Percentiles rank a stretch among this genome's conserved stretches.
Evolutionary conservation across 53 echinoderm and acorn worm genomes (phyloP).

Genomic region (Luidia sarsii): DNA sequence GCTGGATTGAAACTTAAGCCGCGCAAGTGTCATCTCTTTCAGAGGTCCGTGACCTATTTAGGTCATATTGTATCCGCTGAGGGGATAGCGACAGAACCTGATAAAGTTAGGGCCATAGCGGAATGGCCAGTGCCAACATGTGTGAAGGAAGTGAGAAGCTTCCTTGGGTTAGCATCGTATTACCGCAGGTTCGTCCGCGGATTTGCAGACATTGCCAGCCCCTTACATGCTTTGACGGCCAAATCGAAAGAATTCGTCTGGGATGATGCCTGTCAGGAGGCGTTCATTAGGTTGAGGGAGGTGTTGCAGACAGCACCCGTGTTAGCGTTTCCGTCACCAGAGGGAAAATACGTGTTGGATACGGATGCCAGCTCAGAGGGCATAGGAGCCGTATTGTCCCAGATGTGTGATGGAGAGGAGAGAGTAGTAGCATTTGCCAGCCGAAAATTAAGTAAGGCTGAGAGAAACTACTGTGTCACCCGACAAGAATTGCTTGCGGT

Average conservation of each 20-base stretch:
- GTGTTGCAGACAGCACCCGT: slow-evolving; percentile 1
- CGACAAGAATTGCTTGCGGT: slow-evolving; percentile 59
- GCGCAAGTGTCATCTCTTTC: slow-evolving; percentile 16
- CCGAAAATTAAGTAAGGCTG: background rate
- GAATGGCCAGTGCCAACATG: slow-evolving; percentile 10
- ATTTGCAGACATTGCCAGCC: slow-evolving; percentile 23
- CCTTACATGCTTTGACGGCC: slow-evolving; percentile 36
- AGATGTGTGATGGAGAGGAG: slow-evolving; percentile 15
- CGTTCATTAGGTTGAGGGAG: slow-evolving; percentile 45
- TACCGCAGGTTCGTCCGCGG: slow-evolving; percentile 15
- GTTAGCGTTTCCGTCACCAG: background rate
- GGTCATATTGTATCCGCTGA: slow-evolving; percentile 42
- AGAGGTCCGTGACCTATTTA: slow-evolving; percentile 17
- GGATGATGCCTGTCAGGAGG: slow-evolving; percentile 34
- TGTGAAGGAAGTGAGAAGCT: slow-evolving; percentile 30
- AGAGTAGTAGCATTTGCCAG: slow-evolving; percentile 18
- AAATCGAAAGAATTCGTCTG: slow-evolving; percentile 40
- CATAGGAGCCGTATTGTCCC: slow-evolving; percentile 26
- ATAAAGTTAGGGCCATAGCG: slow-evolving; percentile 21
- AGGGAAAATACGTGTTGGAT: slow-evolving; percentile 3
- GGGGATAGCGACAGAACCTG: slow-evolving; percentile 33
- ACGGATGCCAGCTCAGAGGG: slow-evolving; percentile 17
- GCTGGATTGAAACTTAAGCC: slow-evolving; percentile 37
- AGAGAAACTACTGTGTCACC: slow-evolving; percentile 38
- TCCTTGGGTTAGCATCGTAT: slow-evolving; percentile 34